Evolutionary conservation across 2,888 invertebrate species (phyloP).

Genomic region (Drosophila anomelani): DNA sequence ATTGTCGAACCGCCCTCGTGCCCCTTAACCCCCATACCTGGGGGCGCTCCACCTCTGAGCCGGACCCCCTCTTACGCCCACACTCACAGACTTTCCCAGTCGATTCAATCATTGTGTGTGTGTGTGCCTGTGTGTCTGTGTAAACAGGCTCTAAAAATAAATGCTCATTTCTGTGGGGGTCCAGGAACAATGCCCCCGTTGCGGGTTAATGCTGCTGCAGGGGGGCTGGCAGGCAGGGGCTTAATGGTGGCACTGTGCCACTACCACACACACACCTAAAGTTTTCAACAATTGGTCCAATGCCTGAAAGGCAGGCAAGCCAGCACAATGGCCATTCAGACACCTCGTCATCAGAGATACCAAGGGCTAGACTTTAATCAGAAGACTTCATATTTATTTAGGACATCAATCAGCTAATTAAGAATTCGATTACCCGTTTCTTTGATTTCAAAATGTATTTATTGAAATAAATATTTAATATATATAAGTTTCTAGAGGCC

Average conservation of each 20-base stretch:
- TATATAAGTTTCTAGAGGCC: neutral
- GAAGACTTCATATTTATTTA: slow-evolving; percentile 5
- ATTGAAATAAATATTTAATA: no score
- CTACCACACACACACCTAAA: slow-evolving; percentile 1
- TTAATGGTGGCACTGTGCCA: slow-evolving; percentile 6
- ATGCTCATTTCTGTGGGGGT: slow-evolving; percentile 41
- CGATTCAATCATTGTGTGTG: slow-evolving; percentile 37
- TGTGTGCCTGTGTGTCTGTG: slow-evolving; percentile 38
- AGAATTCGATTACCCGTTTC: no score
- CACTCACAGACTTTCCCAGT: slow-evolving; percentile 11
- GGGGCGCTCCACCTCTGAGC: slow-evolving; percentile 11
- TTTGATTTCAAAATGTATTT: no score
- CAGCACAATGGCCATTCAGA: slow-evolving; percentile 8
- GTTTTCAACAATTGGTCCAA: slow-evolving; percentile 28
- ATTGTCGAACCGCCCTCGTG: slow-evolving; percentile 47
- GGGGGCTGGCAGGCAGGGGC: neutral
- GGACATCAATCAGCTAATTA: slow-evolving; percentile 4
- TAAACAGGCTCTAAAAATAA: slow-evolving; percentile 46
- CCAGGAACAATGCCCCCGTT: slow-evolving; percentile 30
- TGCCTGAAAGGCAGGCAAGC: slow-evolving; percentile 10
- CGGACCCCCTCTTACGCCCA: neutral
- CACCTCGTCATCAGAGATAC: neutral
- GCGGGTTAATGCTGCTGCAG: slow-evolving; percentile 17
- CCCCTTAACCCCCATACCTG: slow-evolving; percentile 21
- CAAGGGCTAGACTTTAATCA: slow-evolving; percentile 5